Base-by-base conservation (phyloP, 2,113 vertebrate genomes). In the Mastomys natalensis region DNA sequence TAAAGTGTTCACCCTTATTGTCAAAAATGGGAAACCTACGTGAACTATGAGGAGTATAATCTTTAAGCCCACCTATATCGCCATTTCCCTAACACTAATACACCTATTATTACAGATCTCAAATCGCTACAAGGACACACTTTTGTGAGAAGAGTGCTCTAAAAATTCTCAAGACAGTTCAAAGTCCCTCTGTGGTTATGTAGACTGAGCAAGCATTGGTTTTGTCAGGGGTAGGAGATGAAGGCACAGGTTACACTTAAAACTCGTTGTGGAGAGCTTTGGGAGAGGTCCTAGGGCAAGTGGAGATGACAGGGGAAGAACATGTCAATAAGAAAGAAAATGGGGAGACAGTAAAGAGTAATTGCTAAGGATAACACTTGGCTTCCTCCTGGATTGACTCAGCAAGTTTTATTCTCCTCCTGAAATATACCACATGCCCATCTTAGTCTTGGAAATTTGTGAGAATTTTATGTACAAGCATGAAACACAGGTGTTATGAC, bases 331-430 rank as follows among this genome's bases (percentile, higher is more conserved):
- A 37, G 53, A 74, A 74, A 68, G 66, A 82, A 95, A 81, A 90
- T 0, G 1, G 43, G 91, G 92, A 40, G 58, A 90, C 11, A 40
- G 15, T 89, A 48, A 93, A 81, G 51, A 34, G 70, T 58, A 60
- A 58, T 26, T 87, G 72, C 91, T n/a, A 89, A 95, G 88, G 97
- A 55, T 60, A 89, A 26, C 77, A 94, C 48, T 68, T 85, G 92
- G 76, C 82, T 97, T 95, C 81, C 90, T 77, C 40, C 34, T 76
- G 66, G 82, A 53, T 62, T 94, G 89, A 89, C 86, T 82, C 16
- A 40, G 77, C 53, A 66, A 87, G 21, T 64, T 97, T 82, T 84
- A 37, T 93, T 92, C 72, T 92, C 45, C 68, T 89, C 45, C 26
- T 87, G 70, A 76, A 87, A 92, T 48, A 70, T 1, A 80, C 53